Base-by-base conservation (phyloP, 2,797 vertebrate genomes). In the Rhabdophis nuchalis region DNA sequence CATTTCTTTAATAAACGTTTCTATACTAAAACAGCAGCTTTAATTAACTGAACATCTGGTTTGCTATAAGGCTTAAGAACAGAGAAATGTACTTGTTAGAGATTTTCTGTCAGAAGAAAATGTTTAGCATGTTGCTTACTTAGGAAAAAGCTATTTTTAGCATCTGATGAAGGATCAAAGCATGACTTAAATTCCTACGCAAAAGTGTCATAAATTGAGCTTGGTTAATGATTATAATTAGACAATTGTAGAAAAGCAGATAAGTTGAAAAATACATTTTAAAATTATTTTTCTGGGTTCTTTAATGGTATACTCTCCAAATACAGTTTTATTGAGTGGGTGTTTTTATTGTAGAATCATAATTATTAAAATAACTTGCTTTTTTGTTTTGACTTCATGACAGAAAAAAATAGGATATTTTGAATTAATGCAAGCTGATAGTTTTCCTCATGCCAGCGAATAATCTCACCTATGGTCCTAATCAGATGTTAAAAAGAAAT, bases 101-200 rank as follows among this genome's bases (percentile, higher is more conserved):
- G 96, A 96, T 96, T 98, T 98, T 97, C 96, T 97, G 97, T 94
- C 95, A 97, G 97, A 97, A 98, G 97, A 97, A 98, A 98, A 98
- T 97, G 94, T 97, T 98, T 98, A 98, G 96, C 96, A 97, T 97
- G 97, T 98, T 98, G 97, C 97, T 96, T 97, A 96, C 95, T 97
- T 97, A 96, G 93, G 93, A 91, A 93, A 96, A 96, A 92, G 94
- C 89, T 98, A 98, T 98, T 98, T 98, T 98, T 98, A 98, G 97
- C 96, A 95, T 94, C 90, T 95, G 96, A 94, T 93, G 92, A 92
- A 94, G 89, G 97, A 98, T 98, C 97, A 97, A 98, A 97, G 96
- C 94, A 93, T 96, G 94, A 61, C 92, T 96, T 94, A 91, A 96
- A 97, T 97, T 97, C 95, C 68, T 93, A 89, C 93, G 52, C 29